A percentile compares a stretch with the other conserved stretches of the same genome.
Conservation (phyloP, 2,797 vertebrate genomes). For the Myripristis murdjan region DNA sequence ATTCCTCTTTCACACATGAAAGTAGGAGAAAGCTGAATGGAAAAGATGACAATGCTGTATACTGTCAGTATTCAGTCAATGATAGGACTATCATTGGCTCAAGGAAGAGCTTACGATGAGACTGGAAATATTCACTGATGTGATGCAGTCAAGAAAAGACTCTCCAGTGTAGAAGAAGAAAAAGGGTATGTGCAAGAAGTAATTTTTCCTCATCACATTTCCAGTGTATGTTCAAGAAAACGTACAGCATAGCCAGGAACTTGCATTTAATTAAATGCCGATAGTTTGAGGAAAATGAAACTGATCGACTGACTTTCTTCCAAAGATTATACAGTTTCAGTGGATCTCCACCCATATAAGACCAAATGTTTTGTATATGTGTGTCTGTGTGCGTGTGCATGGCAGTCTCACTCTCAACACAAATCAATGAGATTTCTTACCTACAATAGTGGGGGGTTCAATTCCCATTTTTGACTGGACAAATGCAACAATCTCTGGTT, state of each 20-base stretch:
- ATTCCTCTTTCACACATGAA: slow-evolving; percentile 54
- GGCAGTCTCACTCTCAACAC: slow-evolving; percentile 31
- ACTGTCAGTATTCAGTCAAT: slow-evolving; percentile 50
- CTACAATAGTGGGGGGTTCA: slow-evolving; percentile 71
- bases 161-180: slow-evolving; percentile 41
- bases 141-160: slow-evolving; percentile 42
- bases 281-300: slow-evolving; percentile 67
- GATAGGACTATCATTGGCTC: slow-evolving; percentile 79
- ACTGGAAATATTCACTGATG: slow-evolving; percentile 21
- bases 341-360: slow-evolving; percentile 53
- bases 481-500: slow-evolving; percentile 81
- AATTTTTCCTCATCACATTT: slow-evolving; percentile 2
- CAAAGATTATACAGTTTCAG: slow-evolving; percentile 70
- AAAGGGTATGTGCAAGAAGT: slow-evolving; percentile 12
- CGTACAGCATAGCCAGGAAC: slow-evolving; percentile 31
- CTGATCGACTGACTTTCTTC: slow-evolving; percentile 56
- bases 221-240: slow-evolving; percentile 25
- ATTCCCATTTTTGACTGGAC: slow-evolving; percentile 76
- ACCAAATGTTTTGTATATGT: slow-evolving; percentile 11
- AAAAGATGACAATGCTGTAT: slow-evolving; percentile 10
- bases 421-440: slow-evolving; percentile 75
- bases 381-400: background rate
- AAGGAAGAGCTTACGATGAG: slow-evolving; percentile 71
- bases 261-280: slow-evolving; percentile 34
- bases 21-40: slow-evolving; percentile 19